These are phyloP conservation scores for Drosophila teissieri DNA, from an alignment of 1,140 invertebrate species.

Conservation along the genomic window DNA sequence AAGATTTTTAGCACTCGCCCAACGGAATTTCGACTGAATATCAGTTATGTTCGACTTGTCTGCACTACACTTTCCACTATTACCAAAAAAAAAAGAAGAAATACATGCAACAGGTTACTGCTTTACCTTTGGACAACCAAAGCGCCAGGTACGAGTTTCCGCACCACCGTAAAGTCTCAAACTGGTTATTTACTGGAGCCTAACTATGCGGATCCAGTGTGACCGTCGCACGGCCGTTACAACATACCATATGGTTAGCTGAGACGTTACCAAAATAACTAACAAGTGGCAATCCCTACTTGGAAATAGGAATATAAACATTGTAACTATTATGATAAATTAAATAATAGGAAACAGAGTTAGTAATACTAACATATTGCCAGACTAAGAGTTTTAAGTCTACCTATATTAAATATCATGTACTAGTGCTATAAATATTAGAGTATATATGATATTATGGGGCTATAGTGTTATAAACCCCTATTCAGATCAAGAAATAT, in stretches of 20 bases:
- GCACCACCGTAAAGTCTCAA: conserved; percentile 24
- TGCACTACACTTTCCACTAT: conserved; percentile 32
- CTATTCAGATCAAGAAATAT: no score
- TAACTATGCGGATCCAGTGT: conserved; percentile 4
- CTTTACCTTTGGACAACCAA: conserved; percentile 15
- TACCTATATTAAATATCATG: no score
- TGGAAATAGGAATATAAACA: no score
- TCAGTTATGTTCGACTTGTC: conserved; percentile 25
- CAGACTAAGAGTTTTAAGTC: no score
- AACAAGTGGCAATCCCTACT: no score
- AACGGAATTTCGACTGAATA: conserved; percentile 12
- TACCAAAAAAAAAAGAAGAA: conserved; percentile 27
- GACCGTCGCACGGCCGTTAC: not conserved
- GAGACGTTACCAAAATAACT: not conserved
- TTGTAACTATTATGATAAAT: no score
- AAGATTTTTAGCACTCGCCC: conserved; percentile 8
- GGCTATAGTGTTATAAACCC: no score
- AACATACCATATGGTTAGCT: not conserved
- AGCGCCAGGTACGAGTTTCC: conserved; percentile 26
- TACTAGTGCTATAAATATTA: no score
- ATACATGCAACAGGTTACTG: conserved; percentile 25
- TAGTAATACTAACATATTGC: not conserved
- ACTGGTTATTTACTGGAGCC: conserved; percentile 26
- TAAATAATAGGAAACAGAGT: not conserved
- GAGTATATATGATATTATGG: no score